Evolutionary conservation across 2,797 vertebrate genomes (phyloP).

Genomic region (Ptychobarbus kaznakovi): DNA sequence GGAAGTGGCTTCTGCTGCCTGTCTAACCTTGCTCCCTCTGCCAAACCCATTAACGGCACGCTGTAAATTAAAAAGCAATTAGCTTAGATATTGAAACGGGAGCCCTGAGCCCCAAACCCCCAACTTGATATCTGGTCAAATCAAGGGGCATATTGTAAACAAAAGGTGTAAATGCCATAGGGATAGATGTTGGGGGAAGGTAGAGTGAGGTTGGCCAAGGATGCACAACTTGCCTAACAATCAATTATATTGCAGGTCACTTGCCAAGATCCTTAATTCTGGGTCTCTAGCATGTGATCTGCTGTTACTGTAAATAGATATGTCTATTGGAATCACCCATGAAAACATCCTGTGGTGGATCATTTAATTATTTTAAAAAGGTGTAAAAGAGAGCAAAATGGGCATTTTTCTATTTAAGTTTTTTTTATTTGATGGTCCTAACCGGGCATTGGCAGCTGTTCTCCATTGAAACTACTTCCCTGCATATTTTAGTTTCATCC

Average conservation of each 20-base stretch:
- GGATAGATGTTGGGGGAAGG: conserved; percentile 55
- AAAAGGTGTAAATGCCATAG: conserved; percentile 65
- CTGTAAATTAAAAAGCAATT: conserved; percentile 81
- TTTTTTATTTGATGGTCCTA: not conserved
- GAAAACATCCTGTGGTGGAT: conserved; percentile 3
- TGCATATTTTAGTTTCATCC: not conserved
- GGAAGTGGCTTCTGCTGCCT: conserved; percentile 63
- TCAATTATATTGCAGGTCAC: conserved; percentile 76
- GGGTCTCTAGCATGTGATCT: conserved; percentile 67
- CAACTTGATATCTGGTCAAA: conserved; percentile 64
- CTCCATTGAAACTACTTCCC: not conserved
- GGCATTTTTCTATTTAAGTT: not conserved
- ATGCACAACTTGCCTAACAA: conserved; percentile 76
- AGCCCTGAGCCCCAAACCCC: conserved; percentile 60
- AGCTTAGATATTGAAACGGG: conserved; percentile 68
- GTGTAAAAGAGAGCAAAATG: conserved; percentile 34
- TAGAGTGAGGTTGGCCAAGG: conserved; percentile 56
- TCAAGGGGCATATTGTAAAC: conserved; percentile 65
- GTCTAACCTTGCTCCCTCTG: conserved; percentile 65
- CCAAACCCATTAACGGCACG: conserved; percentile 75
- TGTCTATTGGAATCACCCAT: not conserved
- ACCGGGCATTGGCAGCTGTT: not conserved
- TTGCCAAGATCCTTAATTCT: conserved; percentile 79
- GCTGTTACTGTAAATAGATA: conserved; percentile 52
- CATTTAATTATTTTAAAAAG: conserved; percentile 29